Evolutionary conservation across 2,888 invertebrate genomes (phyloP), one percentile per base, ranked within the genome.

Genomic region (Sinhomidia bicolor): DNA sequence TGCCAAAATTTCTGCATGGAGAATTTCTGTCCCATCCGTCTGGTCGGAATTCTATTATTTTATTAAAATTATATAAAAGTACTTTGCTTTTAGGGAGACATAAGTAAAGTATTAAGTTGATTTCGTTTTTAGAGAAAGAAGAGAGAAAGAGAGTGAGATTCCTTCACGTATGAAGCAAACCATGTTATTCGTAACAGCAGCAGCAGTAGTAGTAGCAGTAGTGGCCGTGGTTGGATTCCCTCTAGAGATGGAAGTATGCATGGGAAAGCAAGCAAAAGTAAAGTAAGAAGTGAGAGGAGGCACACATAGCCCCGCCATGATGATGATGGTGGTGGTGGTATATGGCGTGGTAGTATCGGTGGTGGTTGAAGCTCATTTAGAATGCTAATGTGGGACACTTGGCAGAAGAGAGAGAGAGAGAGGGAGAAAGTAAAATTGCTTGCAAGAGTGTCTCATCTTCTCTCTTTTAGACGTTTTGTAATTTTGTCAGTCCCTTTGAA

Each of bases 311-410:
- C n/a, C n/a, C n/a, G n/a, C 36, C 57, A 60, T 87, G 85, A 32
- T 54, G 20, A 65, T 68, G 74, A 32, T 54, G 20, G 78, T 68
- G 74, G 47, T 76, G 80, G 87, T 65, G 79, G 62, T 79, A n/a
- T n/a, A n/a, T n/a, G n/a, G n/a, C n/a, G n/a, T n/a, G n/a, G n/a
- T n/a, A n/a, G n/a, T n/a, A n/a, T n/a, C n/a, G n/a, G n/a, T n/a
- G n/a, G 87, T 65, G 79, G 62, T 79, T 89, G 86, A 57, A 86
- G 86, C 89, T 90, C 89, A 90, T 90, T 90, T 90, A 89, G 90
- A 90, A 90, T 89, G 89, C 88, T 89, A 90, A 89, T 90, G 88
- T 89, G 89, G 89, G 88, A 81, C 87, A 87, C 88, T 89, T 90
- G 90, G 89, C 88, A 89, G 85, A 47, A 78, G 80, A 89, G 85